These are phyloP conservation scores for Tiphia femorata DNA, from an alignment of 2,888 invertebrate species.

Conservation along the genomic window DNA sequence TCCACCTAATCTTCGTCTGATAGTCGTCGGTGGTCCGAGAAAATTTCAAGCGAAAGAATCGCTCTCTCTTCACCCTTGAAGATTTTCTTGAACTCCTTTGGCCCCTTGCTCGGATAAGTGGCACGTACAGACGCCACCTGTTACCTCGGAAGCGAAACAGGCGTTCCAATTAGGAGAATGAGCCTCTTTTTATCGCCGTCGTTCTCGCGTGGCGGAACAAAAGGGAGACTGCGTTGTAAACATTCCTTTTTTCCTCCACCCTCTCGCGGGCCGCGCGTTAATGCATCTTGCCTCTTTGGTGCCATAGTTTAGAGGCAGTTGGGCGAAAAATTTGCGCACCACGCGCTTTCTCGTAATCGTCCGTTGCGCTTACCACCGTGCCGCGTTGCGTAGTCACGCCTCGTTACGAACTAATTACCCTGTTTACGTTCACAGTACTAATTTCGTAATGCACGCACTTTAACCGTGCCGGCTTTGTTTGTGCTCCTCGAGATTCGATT, in stretches of 20 bases:
- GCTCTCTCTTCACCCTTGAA: background rate
- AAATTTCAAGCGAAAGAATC: no score
- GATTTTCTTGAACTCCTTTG: slow-evolving; percentile 18
- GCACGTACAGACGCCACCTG: slow-evolving; percentile 41
- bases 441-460: no score
- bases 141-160: slow-evolving; percentile 44
- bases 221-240: slow-evolving; percentile 42
- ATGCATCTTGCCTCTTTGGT: background rate
- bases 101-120: slow-evolving; percentile 31
- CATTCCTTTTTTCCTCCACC: slow-evolving; percentile 25
- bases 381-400: no score
- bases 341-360: no score
- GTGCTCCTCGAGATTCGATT: no score
- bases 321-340: background rate
- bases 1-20: no score
- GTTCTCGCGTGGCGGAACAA: slow-evolving; percentile 27
- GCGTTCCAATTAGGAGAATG: slow-evolving; percentile 47
- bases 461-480: no score
- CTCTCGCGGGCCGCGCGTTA: background rate
- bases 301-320: background rate
- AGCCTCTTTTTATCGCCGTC: slow-evolving; percentile 40
- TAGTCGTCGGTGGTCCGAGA: no score
- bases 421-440: no score
- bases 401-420: no score
- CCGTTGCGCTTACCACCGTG: no score